phyloP scores from a whole-genome alignment of 2,888 invertebrate species.

The Oasisia sp. region DNA sequence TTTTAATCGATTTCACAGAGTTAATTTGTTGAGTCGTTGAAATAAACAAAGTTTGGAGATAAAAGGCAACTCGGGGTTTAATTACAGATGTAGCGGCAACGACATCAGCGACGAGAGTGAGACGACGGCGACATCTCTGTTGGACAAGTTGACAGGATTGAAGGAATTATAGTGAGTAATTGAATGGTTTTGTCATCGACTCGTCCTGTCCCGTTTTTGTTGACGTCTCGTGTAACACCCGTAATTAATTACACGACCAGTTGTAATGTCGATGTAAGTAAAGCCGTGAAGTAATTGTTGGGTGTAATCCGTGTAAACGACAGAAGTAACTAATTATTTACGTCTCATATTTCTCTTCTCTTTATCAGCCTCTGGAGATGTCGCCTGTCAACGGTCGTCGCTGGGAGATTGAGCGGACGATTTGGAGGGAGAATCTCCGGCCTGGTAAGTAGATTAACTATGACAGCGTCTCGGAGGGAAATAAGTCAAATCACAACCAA shows the following conservation, averaged over 20 bases:
- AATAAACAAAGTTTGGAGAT: too few relatives aligned
- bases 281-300: too few relatives aligned
- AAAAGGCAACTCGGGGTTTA: neutral
- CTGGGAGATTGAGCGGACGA: too few relatives aligned
- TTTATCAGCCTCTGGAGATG: neutral
- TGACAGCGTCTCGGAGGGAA: neutral
- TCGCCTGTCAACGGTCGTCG: neutral
- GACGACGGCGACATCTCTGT: neutral
- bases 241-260: too few relatives aligned
- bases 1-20: too few relatives aligned
- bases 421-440: neutral
- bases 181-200: neutral
- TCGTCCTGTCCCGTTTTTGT: neutral
- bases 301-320: too few relatives aligned
- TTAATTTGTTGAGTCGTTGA: too few relatives aligned
- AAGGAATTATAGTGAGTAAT: neutral
- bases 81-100: neutral
- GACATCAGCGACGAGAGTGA: neutral
- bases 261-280: too few relatives aligned
- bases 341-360: neutral
- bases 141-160: too few relatives aligned
- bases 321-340: neutral
- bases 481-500: neutral
- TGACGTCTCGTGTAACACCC: too few relatives aligned
- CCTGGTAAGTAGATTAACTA: neutral